Base-by-base conservation (phyloP, 2,797 vertebrate species). In the Danionella dracula region DNA sequence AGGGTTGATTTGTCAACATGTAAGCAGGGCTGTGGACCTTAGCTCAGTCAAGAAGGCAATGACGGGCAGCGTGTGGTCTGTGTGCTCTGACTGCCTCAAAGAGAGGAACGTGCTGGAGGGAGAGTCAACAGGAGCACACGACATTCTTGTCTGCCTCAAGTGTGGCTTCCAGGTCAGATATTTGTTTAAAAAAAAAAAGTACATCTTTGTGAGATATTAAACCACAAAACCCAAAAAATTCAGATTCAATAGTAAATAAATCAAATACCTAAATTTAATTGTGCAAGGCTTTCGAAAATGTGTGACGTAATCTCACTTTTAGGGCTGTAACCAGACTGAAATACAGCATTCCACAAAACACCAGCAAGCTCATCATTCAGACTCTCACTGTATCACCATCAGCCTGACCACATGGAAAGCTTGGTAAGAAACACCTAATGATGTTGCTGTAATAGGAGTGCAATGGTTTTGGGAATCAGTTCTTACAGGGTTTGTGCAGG, bases 1-100 rank as follows among this genome's bases (percentile, higher is more conserved):
- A 96, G 94, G 92, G 21, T 79, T 96, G 76, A 93, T 93, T 6
- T 99, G 95, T 75, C 93, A 94, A 75, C 96, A 99, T 27, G 89
- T 98, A 72, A 90, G 90, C 81, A 93, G 90, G 27, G 94, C 94
- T 0, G 88, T 98, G 82, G 94, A 94, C 42, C 88, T 97, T 68
- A 93, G 84, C 60, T 92, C 92, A 31, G 94, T 98, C 75, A 99
- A 97, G 87, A 93, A 88, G 72, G 89, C 86, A 0, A 83, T 97
- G 16, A 81, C 89, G 21, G 92, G 94, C 68, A 92, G 77, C 1
- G 60, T 94, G 61, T 98, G 94, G 95, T 90, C 90, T 0, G 73
- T 95, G 27, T 99, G 96, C 42, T 84, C 88, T 0, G 96, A 99
- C 20, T 99, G 96, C 77, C 82, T 97, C 59, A 94, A 89, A 76